Evolutionary conservation across 2,888 invertebrate genomes (phyloP).

Genomic region (Biston stratarius): DNA sequence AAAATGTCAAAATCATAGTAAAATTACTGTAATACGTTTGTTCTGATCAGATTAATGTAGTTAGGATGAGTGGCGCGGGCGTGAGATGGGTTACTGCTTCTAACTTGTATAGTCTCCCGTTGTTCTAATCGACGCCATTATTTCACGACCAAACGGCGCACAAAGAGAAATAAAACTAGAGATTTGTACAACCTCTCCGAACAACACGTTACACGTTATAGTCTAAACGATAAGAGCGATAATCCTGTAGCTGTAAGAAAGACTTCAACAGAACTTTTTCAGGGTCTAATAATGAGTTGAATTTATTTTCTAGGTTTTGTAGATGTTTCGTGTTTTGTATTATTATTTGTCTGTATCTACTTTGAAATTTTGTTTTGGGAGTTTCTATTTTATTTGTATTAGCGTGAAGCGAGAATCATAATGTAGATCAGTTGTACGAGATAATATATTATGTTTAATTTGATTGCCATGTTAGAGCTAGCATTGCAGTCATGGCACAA

Average conservation of each 20-base stretch:
- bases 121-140: constrained; percentile 34
- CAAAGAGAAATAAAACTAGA: constrained; percentile 36
- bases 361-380: constrained; percentile 5
- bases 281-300: constrained; percentile 28
- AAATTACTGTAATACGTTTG: no score
- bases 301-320: constrained; percentile 28
- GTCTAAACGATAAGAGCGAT: not conserved
- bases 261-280: constrained; percentile 16
- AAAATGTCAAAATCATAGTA: no score
- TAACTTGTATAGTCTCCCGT: not conserved
- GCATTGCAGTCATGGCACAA: no score
- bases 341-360: constrained; percentile 15
- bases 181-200: constrained; percentile 20
- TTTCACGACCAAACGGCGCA: constrained; percentile 31
- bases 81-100: constrained; percentile 9
- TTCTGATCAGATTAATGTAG: not conserved
- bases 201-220: constrained; percentile 15
- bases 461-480: no score
- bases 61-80: not conserved
- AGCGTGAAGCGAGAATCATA: not conserved
- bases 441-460: no score
- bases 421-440: no score
- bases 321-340: constrained; percentile 12
- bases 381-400: not conserved
- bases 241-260: not conserved